These are phyloP conservation scores for Oligia latruncula DNA, from an alignment of 2,888 invertebrate genomes.

Conservation along the genomic window DNA sequence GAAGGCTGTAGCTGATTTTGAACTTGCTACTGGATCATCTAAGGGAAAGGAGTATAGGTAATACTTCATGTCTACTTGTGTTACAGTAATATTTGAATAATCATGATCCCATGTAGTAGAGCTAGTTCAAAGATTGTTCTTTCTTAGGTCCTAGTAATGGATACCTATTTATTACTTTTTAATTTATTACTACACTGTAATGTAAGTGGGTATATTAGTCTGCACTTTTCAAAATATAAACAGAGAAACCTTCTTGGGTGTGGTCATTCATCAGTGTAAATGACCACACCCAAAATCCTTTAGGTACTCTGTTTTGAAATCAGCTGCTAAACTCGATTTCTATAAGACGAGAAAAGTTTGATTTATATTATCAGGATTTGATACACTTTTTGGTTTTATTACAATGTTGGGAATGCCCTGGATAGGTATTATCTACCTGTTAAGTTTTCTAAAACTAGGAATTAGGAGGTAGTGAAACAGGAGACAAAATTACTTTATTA, in stretches of 20 bases:
- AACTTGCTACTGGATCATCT: constrained; percentile 82
- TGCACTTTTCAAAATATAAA: not conserved
- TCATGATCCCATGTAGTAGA: not conserved
- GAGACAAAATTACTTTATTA: not conserved
- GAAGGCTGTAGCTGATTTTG: constrained; percentile 84
- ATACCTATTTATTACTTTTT: not conserved
- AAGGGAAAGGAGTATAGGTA: constrained; percentile 88
- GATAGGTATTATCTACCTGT: not conserved
- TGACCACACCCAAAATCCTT: not conserved
- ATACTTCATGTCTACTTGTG: not conserved
- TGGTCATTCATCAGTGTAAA: not conserved
- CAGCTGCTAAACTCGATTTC: not conserved
- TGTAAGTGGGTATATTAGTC: not conserved
- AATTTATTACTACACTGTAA: no score
- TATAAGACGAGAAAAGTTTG: no score
- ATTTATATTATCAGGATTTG: no score
- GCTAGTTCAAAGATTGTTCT: not conserved
- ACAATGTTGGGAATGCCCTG: not conserved
- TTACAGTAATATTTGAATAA: constrained; percentile 1
- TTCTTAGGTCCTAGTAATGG: not conserved
- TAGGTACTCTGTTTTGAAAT: not conserved
- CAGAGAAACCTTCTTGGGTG: not conserved
- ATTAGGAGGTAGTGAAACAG: not conserved
- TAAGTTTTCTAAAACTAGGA: no score
- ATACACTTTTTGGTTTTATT: not conserved